phyloP scores from a whole-genome alignment of 2,113 vertebrate genomes.

The Struthio camelus region DNA sequence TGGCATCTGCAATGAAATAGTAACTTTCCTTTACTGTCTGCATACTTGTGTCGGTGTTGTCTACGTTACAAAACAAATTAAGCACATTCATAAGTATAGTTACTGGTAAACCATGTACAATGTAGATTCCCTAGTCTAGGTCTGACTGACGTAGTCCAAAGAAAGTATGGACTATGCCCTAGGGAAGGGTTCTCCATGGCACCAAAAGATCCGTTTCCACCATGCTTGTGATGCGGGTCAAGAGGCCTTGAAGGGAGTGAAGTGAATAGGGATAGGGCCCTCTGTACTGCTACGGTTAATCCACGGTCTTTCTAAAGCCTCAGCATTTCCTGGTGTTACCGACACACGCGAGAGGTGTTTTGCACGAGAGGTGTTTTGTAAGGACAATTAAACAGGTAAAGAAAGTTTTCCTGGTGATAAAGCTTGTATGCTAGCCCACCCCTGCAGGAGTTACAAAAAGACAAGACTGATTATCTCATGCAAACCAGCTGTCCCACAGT shows the following conservation, averaged over 20 bases:
- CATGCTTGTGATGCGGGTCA: background rate
- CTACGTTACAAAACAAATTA: background rate
- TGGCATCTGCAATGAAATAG: background rate
- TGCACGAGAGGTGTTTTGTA: too few species aligned
- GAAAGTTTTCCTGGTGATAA: background rate
- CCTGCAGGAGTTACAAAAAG: background rate
- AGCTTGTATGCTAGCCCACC: background rate
- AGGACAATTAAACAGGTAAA: background rate
- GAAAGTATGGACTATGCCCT: background rate
- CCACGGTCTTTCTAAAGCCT: background rate
- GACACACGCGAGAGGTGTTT: background rate
- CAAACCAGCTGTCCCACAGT: background rate
- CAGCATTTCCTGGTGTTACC: background rate
- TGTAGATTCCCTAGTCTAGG: background rate
- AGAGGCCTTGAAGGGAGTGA: background rate
- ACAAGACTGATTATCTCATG: background rate
- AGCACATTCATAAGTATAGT: background rate
- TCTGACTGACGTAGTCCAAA: too few species aligned
- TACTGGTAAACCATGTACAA: background rate
- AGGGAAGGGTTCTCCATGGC: background rate
- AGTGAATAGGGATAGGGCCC: background rate
- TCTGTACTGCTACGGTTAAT: background rate
- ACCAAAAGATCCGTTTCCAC: background rate
- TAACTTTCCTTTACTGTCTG: background rate
- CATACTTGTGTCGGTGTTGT: background rate